A percentile compares a stretch with the other conserved stretches of the same genome.
phyloP scores from a whole-genome alignment of 2,888 invertebrate genomes.

The Chalcosyrphus nemorum region DNA sequence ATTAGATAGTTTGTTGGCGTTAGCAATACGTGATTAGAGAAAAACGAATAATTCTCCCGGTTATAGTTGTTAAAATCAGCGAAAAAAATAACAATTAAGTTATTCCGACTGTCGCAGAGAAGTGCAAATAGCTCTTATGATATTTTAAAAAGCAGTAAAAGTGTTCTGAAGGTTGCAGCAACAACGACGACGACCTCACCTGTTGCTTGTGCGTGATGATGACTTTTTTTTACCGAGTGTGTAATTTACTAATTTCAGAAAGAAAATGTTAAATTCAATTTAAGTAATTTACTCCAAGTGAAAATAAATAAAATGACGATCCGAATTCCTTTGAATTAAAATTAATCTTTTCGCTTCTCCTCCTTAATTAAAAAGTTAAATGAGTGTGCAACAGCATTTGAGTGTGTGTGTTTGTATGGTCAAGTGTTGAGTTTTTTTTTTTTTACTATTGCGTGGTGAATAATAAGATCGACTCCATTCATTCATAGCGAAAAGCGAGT shows the following conservation, averaged over 20 bases:
- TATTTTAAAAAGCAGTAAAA: neutral
- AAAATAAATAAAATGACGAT: neutral
- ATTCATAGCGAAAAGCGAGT: neutral
- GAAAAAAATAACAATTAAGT: neutral
- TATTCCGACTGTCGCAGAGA: neutral
- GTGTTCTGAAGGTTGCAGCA: neutral
- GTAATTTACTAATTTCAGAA: neutral
- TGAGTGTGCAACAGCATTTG: constrained; percentile 2
- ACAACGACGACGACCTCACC: constrained; percentile 12
- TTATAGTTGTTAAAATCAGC: neutral
- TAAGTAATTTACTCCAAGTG: neutral
- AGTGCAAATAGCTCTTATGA: neutral
- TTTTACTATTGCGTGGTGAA: constrained; percentile 10
- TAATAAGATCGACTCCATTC: constrained; percentile 34
- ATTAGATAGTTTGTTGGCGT: constrained; percentile 13
- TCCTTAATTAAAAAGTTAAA: constrained; percentile 2
- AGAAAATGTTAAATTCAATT: neutral
- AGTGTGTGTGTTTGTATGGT: constrained; percentile 9
- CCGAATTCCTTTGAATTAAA: neutral
- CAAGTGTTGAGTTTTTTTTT: constrained; percentile 8
- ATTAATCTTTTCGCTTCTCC: neutral
- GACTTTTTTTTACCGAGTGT: neutral
- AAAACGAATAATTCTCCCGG: neutral
- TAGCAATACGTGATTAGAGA: constrained; percentile 1
- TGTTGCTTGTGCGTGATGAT: constrained; percentile 20